Evolutionary conservation across 2,888 invertebrate genomes (phyloP).

Genomic region (Trachelus iudaicus): DNA sequence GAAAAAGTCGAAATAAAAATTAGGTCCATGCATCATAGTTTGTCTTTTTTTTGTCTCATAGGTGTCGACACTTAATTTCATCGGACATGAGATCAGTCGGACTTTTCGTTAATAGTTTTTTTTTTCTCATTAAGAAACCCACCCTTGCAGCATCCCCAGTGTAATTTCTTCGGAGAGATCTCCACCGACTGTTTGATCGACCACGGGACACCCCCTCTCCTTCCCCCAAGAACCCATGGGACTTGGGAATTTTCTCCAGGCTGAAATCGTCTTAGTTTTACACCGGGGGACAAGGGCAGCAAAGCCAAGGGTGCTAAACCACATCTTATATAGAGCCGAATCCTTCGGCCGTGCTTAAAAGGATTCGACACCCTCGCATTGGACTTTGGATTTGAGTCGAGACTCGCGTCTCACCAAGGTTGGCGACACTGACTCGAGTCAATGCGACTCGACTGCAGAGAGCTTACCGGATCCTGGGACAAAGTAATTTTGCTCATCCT

Average conservation of each 20-base stretch:
- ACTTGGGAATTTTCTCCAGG: not conserved
- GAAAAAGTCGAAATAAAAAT: not conserved
- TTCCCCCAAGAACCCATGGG: not conserved
- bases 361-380: not conserved
- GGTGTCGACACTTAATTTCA: not conserved
- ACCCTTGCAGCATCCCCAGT: not conserved
- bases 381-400: not conserved
- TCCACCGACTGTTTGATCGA: conserved; percentile 2
- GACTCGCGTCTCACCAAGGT: not conserved
- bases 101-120: not conserved
- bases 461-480: conserved; percentile 20
- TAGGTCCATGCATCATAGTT: not conserved
- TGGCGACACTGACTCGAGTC: not conserved
- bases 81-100: not conserved
- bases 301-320: not conserved
- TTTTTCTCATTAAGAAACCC: not conserved
- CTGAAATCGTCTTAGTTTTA: conserved; percentile 2
- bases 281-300: conserved; percentile 1
- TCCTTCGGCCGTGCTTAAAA: not conserved
- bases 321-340: not conserved
- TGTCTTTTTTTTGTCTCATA: not conserved
- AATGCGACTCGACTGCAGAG: conserved; percentile 2
- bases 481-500: conserved; percentile 24
- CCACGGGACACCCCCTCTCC: not conserved
- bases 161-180: not conserved